phyloP scores from a whole-genome alignment of 2,797 vertebrate species.

The Lacerta viridis region DNA sequence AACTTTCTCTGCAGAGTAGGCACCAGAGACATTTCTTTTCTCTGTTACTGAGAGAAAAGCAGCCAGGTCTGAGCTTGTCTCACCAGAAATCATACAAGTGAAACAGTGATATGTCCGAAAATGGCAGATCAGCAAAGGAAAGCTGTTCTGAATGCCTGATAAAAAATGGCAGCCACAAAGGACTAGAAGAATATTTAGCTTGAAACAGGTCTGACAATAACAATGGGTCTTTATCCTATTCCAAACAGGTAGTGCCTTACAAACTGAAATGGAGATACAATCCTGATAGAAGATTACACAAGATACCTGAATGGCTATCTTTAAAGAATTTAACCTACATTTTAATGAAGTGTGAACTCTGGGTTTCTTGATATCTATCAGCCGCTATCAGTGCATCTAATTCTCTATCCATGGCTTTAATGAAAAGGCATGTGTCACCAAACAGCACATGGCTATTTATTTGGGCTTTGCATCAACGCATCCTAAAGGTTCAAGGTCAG shows the following conservation, averaged over 20 bases:
- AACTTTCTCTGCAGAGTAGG: conserved; percentile 76
- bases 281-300: conserved; percentile 79
- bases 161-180: conserved; percentile 82
- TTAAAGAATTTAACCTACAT: conserved; percentile 65
- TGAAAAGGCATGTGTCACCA: background rate
- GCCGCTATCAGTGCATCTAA: conserved; percentile 35
- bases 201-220: conserved; percentile 72
- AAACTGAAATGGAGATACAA: conserved; percentile 79
- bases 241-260: conserved; percentile 77
- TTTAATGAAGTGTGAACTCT: conserved; percentile 60
- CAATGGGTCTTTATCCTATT: conserved; percentile 78
- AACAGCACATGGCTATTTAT: conserved; percentile 2
- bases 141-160: conserved; percentile 76
- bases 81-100: conserved; percentile 78
- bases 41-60: conserved; percentile 74
- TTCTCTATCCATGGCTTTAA: conserved; percentile 40
- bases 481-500: background rate
- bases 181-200: conserved; percentile 74
- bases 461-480: background rate
- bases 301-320: conserved; percentile 73
- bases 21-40: conserved; percentile 81
- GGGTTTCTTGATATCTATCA: conserved; percentile 33
- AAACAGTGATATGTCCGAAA: conserved; percentile 71
- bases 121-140: conserved; percentile 72
- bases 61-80: conserved; percentile 81